phyloP scores from a whole-genome alignment of 2,888 invertebrate genomes.

The Spisula solida region DNA sequence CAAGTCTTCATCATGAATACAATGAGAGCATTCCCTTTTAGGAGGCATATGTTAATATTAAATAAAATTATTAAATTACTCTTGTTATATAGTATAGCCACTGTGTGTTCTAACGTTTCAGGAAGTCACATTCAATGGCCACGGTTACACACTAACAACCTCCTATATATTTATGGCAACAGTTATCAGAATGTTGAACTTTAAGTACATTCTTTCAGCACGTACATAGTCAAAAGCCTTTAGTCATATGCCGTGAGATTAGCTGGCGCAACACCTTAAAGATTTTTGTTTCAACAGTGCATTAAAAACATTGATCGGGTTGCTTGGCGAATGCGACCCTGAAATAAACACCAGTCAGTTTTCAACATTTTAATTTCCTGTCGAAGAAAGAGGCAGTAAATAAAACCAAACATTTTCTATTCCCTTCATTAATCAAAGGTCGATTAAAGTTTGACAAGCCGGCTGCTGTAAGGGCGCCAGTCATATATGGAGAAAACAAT shows the following conservation, averaged over 20 bases:
- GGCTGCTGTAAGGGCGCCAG: background rate
- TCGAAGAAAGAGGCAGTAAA: background rate
- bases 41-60: too few species aligned
- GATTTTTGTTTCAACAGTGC: background rate
- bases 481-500: background rate
- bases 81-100: too few species aligned
- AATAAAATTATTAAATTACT: too few species aligned
- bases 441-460: conserved; percentile 7
- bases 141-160: too few species aligned
- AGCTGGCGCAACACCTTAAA: background rate
- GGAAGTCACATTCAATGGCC: too few species aligned
- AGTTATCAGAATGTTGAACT: too few species aligned
- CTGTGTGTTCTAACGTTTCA: too few species aligned
- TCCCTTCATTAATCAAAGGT: background rate
- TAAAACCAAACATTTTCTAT: background rate
- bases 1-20: too few species aligned
- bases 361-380: background rate
- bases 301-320: background rate
- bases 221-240: background rate
- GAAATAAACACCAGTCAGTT: background rate
- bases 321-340: background rate
- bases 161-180: too few species aligned
- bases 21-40: too few species aligned
- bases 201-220: background rate
- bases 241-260: background rate